Percentiles rank a stretch among this genome's conserved stretches.
Evolutionary conservation across 2,888 invertebrate species (phyloP).

Genomic region (Rhagophthalmus giganteus): DNA sequence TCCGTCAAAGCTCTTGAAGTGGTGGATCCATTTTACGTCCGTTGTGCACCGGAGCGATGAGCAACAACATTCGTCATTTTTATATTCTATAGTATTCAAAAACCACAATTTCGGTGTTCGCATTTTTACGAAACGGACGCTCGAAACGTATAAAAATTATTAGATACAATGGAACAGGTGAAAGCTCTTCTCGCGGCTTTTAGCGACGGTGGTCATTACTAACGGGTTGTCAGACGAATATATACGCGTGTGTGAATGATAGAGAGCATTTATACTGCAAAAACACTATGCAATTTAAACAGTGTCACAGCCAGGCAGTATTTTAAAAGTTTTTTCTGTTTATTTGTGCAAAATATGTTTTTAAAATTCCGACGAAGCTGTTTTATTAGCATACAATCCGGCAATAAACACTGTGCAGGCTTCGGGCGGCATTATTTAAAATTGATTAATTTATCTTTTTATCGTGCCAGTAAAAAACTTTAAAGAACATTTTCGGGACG

Average conservation of each 20-base stretch:
- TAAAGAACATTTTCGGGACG: neutral
- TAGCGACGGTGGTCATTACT: slow-evolving; percentile 8
- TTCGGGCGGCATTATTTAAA: too few relatives aligned
- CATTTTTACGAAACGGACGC: slow-evolving; percentile 9
- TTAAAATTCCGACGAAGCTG: slow-evolving; percentile 17
- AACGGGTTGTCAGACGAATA: slow-evolving; percentile 10
- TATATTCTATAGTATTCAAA: slow-evolving; percentile 19
- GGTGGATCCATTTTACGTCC: slow-evolving; percentile 17
- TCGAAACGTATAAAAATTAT: neutral
- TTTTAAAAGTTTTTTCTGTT: slow-evolving; percentile 15
- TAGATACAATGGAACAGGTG: neutral
- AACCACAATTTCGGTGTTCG: slow-evolving; percentile 13
- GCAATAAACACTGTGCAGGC: slow-evolving; percentile 5
- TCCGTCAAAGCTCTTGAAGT: slow-evolving; percentile 11
- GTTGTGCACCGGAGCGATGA: slow-evolving; percentile 11
- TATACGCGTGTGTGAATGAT: slow-evolving; percentile 18
- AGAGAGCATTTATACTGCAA: slow-evolving; percentile 22
- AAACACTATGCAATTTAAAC: slow-evolving; percentile 28
- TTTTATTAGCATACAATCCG: slow-evolving; percentile 20
- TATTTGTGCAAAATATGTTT: slow-evolving; percentile 12
- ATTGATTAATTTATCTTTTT: too few relatives aligned
- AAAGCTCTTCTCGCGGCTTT: neutral
- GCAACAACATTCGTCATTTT: slow-evolving; percentile 31
- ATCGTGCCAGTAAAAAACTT: neutral
- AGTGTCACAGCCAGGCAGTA: slow-evolving; percentile 15